phyloP scores from a whole-genome alignment of 2,797 vertebrate genomes.

The Rhabdomys pumilio region DNA sequence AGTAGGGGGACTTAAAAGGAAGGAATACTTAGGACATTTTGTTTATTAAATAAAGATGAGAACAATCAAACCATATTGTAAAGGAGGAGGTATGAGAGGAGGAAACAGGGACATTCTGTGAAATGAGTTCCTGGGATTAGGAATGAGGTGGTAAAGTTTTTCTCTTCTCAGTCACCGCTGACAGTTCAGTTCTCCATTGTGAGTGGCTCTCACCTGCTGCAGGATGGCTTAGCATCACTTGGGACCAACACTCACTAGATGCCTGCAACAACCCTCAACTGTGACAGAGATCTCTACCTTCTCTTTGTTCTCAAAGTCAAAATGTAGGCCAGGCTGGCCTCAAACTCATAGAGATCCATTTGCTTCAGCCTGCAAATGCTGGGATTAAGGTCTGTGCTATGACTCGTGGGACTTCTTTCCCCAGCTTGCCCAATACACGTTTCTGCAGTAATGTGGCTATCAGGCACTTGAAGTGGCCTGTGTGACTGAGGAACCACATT shows the following conservation, averaged over 20 bases:
- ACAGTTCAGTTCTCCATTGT: neutral
- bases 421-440: neutral
- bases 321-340: neutral
- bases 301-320: neutral
- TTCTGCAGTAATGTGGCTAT: neutral
- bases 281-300: neutral
- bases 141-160: neutral
- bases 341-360: neutral
- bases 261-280: neutral
- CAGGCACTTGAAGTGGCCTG: neutral
- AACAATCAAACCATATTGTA: neutral
- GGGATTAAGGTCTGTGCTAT: neutral
- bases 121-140: constrained; percentile 1
- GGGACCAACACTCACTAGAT: neutral
- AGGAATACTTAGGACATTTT: neutral
- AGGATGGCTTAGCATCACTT: neutral
- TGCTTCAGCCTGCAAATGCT: neutral
- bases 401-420: neutral
- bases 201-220: neutral
- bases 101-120: neutral
- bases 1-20: neutral
- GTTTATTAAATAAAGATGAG: neutral
- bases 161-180: neutral
- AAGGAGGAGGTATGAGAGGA: neutral
- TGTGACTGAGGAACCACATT: neutral